Conservation (phyloP, 2,888 invertebrate species). For the Argyra leucocephala region DNA sequence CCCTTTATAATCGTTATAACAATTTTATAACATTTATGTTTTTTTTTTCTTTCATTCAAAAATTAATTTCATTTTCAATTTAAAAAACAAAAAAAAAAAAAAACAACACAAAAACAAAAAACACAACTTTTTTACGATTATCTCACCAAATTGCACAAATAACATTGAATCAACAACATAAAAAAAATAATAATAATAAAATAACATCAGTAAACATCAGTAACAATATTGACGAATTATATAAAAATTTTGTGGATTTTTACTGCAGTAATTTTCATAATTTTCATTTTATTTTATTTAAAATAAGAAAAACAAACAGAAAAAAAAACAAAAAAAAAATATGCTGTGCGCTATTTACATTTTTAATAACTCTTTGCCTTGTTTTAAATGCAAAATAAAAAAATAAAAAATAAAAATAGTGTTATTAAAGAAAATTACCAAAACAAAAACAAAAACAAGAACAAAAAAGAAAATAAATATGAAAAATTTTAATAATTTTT, state of each 20-base stretch:
- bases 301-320: no score
- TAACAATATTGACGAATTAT: not conserved
- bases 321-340: no score
- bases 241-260: not conserved
- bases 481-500: not conserved
- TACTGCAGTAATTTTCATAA: constrained; percentile 1
- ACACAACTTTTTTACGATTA: not conserved
- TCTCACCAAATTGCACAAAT: not conserved
- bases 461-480: not conserved
- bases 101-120: no score
- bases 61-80: no score
- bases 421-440: not conserved
- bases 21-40: no score
- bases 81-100: not conserved
- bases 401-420: not conserved
- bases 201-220: not conserved
- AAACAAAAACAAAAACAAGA: not conserved
- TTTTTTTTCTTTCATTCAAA: no score
- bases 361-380: constrained; percentile 6
- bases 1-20: no score
- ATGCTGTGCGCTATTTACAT: not conserved
- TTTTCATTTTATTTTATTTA: not conserved
- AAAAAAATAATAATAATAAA: not conserved
- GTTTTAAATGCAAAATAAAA: constrained; percentile 6
- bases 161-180: not conserved